A percentile compares a stretch with the other conserved stretches of the same genome.
Evolutionary conservation across 2,113 vertebrate genomes (phyloP).

Genomic region (Neotragus pygmaeus): DNA sequence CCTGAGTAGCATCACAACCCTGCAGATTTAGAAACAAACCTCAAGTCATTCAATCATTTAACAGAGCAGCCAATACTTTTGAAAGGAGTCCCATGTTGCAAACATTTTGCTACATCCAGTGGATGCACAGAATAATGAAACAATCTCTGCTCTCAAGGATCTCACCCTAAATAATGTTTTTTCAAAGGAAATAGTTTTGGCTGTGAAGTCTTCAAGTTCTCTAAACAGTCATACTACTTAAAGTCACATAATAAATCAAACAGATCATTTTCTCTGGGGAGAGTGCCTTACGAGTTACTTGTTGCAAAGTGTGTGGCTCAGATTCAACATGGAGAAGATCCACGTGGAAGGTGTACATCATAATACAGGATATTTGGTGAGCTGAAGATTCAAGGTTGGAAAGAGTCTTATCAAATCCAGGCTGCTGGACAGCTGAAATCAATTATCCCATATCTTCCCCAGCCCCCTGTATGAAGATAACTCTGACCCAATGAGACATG

Average conservation of each 20-base stretch:
- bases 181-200: neutral
- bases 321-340: neutral
- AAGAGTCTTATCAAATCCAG: neutral
- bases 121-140: neutral
- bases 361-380: neutral
- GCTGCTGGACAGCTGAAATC: neutral
- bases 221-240: neutral
- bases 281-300: neutral
- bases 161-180: neutral
- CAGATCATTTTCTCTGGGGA: neutral
- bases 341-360: neutral
- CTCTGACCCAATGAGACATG: no score
- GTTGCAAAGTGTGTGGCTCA: neutral
- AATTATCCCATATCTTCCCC: neutral
- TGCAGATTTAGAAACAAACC: neutral
- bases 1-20: rapidly evolving
- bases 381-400: neutral
- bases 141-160: neutral
- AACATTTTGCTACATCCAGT: neutral
- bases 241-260: neutral
- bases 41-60: neutral
- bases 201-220: neutral
- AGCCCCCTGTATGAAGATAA: rapidly evolving
- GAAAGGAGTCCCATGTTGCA: neutral
- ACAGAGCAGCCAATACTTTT: neutral